Evolutionary conservation across 2,113 vertebrate species (phyloP), one percentile per base, ranked within the genome.

Genomic region (Trichomycterus rosablanca): DNA sequence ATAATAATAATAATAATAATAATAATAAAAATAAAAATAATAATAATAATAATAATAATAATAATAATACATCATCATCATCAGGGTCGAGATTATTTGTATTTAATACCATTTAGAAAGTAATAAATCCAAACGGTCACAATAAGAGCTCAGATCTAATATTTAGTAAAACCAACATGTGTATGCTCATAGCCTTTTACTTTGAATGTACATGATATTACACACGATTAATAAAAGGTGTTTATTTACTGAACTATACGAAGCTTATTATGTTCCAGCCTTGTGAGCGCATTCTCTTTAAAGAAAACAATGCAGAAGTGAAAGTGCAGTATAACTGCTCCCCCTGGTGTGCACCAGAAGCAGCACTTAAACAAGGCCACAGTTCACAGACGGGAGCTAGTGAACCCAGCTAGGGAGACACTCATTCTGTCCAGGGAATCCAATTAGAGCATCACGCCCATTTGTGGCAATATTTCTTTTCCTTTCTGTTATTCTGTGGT

Each of bases 321-420:
- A 68, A 86, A 81, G 74, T 79, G 68, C 81, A 86, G 86, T 85
- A 84, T 84, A 78, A 87, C 83, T 85, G 83, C 87, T 85, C 87
- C 86, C 87, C 86, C 87, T 88, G 84, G 81, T 87, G 87, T 84
- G 70, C 70, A 75, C 49, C 59, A 45, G 42, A 64, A 66, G 59
- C 72, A 84, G 77, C 81, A 76, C 76, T 76, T 62, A 79, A 75
- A 43, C 60, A 64, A 57, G 64, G 75, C 66, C 26, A 42, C 64
- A 59, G 40, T 9, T 43, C 72, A 59, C 59, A 63, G 55, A 23
- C 59, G 72, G 70, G 76, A 78, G 78, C 80, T 77, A 44, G 72
- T 74, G 78, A 76, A 78, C 76, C 71, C 81, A 76, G 19, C 48
- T 73, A 4, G 62, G 62, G 68, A 70, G 49, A 54, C 61, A 70